phyloP scores from a whole-genome alignment of 30 jellyfish, hydroid and myxozoan genomes.

The Rhopilema esculentum region DNA sequence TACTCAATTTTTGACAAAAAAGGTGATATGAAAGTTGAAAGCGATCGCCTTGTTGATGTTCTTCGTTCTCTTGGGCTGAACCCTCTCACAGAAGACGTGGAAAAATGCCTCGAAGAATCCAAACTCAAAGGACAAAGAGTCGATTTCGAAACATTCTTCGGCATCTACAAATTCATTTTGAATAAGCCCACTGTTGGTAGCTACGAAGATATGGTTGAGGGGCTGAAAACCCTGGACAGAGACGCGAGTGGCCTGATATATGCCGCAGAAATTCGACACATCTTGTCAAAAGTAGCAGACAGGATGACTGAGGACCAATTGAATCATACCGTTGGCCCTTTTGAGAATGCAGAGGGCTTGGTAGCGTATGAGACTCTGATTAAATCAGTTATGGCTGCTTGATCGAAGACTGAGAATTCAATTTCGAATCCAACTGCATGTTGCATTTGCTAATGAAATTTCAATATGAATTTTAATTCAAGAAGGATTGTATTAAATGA shows the following conservation, averaged over 20 bases:
- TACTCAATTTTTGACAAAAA: constrained; percentile 79
- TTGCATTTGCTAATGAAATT: too few relatives aligned
- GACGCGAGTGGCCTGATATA: constrained; percentile 77
- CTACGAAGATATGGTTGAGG: constrained; percentile 92
- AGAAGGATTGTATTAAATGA: too few relatives aligned
- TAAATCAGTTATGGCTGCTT: constrained; percentile 77
- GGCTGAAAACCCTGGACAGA: constrained; percentile 85
- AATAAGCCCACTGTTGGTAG: constrained; percentile 79
- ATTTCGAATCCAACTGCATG: too few relatives aligned
- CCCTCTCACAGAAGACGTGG: constrained; percentile 76
- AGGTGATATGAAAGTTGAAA: constrained; percentile 87
- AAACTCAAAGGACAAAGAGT: constrained; percentile 70
- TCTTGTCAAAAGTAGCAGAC: constrained; percentile 83
- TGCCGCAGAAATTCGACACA: constrained; percentile 87
- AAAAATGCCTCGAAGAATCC: constrained; percentile 79
- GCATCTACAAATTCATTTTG: constrained; percentile 67
- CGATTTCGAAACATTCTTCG: constrained; percentile 80
- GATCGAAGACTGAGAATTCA: too few relatives aligned
- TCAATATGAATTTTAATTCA: too few relatives aligned
- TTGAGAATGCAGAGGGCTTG: constrained; percentile 76
- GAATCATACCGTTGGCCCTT: constrained; percentile 62
- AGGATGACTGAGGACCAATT: constrained; percentile 89
- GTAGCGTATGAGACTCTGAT: constrained; percentile 81
- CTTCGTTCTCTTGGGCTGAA: constrained; percentile 85
- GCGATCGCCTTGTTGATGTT: constrained; percentile 65